These are phyloP conservation scores for Crotalus tigris DNA, from an alignment of 2,113 vertebrate species.

Conservation along the genomic window DNA sequence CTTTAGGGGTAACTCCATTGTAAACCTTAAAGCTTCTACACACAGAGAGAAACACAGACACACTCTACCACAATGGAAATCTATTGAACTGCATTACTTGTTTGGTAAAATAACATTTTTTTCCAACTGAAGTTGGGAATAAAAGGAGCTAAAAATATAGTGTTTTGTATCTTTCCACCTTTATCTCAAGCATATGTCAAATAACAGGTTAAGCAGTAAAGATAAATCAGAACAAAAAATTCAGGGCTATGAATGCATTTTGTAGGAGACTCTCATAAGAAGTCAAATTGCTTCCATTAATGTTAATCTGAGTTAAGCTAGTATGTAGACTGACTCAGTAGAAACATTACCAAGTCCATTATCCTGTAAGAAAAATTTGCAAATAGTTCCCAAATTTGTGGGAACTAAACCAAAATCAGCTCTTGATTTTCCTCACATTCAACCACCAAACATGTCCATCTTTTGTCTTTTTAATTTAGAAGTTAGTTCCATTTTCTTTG, in stretches of 20 bases:
- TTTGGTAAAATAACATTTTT: neutral
- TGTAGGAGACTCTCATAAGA: neutral
- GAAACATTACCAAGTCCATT: conserved; percentile 9
- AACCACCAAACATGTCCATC: neutral
- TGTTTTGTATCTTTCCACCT: neutral
- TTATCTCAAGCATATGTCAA: neutral
- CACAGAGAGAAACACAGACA: neutral
- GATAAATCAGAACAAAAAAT: neutral
- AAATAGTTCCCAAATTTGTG: no score
- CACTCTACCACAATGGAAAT: neutral
- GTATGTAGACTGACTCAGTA: conserved; percentile 20
- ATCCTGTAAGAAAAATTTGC: conserved; percentile 8
- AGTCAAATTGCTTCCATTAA: conserved; percentile 11
- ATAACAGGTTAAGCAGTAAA: neutral
- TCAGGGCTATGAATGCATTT: conserved; percentile 17
- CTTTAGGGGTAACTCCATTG: neutral
- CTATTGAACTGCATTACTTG: neutral
- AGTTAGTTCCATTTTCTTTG: neutral
- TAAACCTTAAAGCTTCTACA: neutral
- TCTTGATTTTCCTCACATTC: neutral
- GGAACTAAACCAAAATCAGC: conserved; percentile 5
- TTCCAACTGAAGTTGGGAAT: neutral
- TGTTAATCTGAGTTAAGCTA: conserved; percentile 12
- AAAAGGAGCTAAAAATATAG: neutral
- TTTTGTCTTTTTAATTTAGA: neutral